phyloP scores from a whole-genome alignment of 2,888 invertebrate species.

The Mesopsocus fuscifrons region DNA sequence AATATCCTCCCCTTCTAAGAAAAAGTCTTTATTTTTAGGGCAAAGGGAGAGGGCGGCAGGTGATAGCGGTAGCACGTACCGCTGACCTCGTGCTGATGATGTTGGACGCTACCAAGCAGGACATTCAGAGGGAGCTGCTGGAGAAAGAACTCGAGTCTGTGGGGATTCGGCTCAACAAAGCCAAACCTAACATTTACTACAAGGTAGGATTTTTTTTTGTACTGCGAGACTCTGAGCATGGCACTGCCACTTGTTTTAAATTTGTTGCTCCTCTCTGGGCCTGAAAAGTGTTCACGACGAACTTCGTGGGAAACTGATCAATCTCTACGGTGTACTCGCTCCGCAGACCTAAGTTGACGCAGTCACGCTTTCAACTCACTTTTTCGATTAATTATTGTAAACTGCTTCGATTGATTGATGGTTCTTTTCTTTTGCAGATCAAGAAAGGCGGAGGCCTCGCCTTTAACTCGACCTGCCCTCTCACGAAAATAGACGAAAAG shows the following conservation, averaged over 20 bases:
- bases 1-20: too few species aligned
- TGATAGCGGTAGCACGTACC: conserved; percentile 96
- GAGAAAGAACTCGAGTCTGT: conserved; percentile 95
- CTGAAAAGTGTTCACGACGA: too few species aligned
- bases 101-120: conserved; percentile 97
- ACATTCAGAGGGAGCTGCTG: conserved; percentile 77
- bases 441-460: conserved; percentile 94
- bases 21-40: conserved; percentile 32
- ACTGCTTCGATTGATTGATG: too few species aligned
- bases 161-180: conserved; percentile 89
- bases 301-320: too few species aligned
- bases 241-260: too few species aligned
- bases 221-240: too few species aligned
- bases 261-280: too few species aligned
- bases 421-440: conserved; percentile 29
- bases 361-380: too few species aligned
- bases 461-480: conserved; percentile 86
- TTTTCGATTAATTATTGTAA: too few species aligned
- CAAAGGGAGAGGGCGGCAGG: conserved; percentile 80
- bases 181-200: conserved; percentile 94
- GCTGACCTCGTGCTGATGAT: conserved; percentile 97
- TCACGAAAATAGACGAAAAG: conserved; percentile 90
- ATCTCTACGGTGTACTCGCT: too few species aligned
- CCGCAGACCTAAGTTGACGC: too few species aligned
- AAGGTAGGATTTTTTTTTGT: conserved; percentile 55